Base-by-base conservation (phyloP, 2,888 invertebrate species). In the Calliphora vomitoria region DNA sequence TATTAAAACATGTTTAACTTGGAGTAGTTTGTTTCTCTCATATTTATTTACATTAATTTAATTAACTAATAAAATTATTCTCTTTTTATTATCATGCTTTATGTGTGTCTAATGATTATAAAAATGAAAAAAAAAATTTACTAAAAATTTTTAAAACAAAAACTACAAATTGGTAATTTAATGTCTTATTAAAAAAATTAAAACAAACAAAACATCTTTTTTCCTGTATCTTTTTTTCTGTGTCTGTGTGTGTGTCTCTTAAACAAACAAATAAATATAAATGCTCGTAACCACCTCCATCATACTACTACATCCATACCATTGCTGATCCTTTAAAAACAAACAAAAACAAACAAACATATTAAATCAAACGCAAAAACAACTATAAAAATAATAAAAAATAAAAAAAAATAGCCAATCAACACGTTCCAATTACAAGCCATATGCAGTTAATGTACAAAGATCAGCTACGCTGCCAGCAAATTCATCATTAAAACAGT, bases 401-500 rank as follows among this genome's bases (percentile, higher is more conserved):
- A 85, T 38, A 86, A 44, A 25, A 35, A 44, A 44, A 85, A 44
- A 86, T 90, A 94, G 94, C 92, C 94, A 94, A 93, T 94, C 94
- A 90, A 94, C 94, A 86, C 94, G 94, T 89, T 94, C 94, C 91
- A 93, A 93, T 91, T 94, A 93, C 90, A 94, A 94, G 91, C 94
- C 94, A 90, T 94, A 92, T 89, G 92, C 93, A 90, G 93, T 93
- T 79, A 94, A 93, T 95, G 96, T 94, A 91, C 97, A 97, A 95
- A 96, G 97, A 94, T 97, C 97, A 92, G 97, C 97, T 89, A 98
- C 98, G 91, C 95, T 98, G 94, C 98, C 98, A 92, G 97, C 97
- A 92, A 97, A 97, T 94, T 96, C 97, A 91, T 96, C 97, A 90
- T 95, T 97, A 90, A 94, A 94, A 90, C 93, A 93, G 91, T 93